Base-by-base conservation (phyloP, 2,888 invertebrate genomes). In the Chaetogeoica ovagalla region DNA sequence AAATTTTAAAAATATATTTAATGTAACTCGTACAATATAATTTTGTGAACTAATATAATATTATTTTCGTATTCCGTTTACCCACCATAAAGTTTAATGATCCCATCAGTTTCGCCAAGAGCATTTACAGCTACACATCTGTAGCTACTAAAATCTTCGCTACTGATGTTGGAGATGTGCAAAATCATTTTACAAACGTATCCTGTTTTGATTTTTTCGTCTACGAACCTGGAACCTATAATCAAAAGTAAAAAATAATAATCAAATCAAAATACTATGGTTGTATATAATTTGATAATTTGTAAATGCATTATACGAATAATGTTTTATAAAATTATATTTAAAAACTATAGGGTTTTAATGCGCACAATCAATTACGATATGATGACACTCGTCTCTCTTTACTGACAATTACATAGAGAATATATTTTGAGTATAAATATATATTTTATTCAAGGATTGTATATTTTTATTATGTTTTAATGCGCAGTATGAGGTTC, bases 171-270 rank as follows among this genome's bases (percentile, higher is more conserved):
- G 60, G 84, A 85, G 81, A 88, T 87, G 70, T 86, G 87, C 68
- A 88, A 84, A 83, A 85, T 86, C 88, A 88, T 88, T 71, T 85
- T 86, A 52, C 84, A 86, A 77, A 85, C 85, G 82, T 87, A 87
- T 30, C 85, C 86, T 86, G 90, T 94, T 87, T 94, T 94, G 85
- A 91, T 91, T 83, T 93, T 91, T 82, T 92, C 90, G 70, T 94
- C 93, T 86, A 94, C 92, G 87, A 94, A 95, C 88, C 95, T 95
- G 86, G 93, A 93, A 86, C 94, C 95, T 91, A 90, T 83, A 87
- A 85, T 3, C 7, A 55, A 19, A 19, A 55, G 8, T 8, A 4
- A 19, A 19, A 17, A 55, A 55, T 55, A 19, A 19, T 55, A 19
- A 55, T 1, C 6, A 55, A 1, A 19, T 55, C 17, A 15, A 17